A percentile compares a stretch with the other conserved stretches of the same genome.
Conservation (phyloP, 1,140 invertebrate genomes). For the Meloidogyne exigua region DNA sequence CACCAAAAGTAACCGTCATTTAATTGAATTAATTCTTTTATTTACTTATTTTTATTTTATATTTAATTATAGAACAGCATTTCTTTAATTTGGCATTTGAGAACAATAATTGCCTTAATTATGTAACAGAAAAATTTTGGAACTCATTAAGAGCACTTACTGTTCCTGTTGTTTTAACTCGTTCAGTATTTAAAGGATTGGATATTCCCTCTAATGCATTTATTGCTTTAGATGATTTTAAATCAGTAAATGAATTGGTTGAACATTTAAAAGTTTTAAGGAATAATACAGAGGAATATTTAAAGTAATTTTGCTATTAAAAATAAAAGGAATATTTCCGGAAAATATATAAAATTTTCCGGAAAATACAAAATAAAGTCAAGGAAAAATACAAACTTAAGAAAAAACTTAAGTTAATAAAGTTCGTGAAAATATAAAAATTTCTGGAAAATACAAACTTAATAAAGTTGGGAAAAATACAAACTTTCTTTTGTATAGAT, state of each 20-base stretch:
- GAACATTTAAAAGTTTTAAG: constrained; percentile 7
- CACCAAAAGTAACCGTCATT: too few species aligned
- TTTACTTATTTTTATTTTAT: too few species aligned
- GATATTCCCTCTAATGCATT: constrained; percentile 31
- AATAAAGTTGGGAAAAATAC: too few species aligned
- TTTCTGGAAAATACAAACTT: too few species aligned
- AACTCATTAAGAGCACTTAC: not conserved
- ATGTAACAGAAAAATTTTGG: constrained; percentile 50
- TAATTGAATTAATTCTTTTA: too few species aligned
- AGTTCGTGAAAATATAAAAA: too few species aligned
- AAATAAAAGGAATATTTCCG: too few species aligned
- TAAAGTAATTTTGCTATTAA: not conserved
- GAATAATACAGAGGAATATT: not conserved
- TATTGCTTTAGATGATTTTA: constrained; percentile 35
- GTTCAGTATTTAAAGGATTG: constrained; percentile 4
- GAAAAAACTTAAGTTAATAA: too few species aligned
- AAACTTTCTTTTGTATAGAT: not conserved
- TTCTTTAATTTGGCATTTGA: constrained; percentile 76
- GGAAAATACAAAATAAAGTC: too few species aligned
- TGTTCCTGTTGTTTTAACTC: constrained; percentile 17
- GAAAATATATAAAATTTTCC: too few species aligned
- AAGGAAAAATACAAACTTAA: too few species aligned
- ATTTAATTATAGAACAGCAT: constrained; percentile 58
- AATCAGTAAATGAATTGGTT: constrained; percentile 8
- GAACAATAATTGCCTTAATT: constrained; percentile 65